phyloP scores from a whole-genome alignment of 2,888 invertebrate species.

The Phengaris alcon region DNA sequence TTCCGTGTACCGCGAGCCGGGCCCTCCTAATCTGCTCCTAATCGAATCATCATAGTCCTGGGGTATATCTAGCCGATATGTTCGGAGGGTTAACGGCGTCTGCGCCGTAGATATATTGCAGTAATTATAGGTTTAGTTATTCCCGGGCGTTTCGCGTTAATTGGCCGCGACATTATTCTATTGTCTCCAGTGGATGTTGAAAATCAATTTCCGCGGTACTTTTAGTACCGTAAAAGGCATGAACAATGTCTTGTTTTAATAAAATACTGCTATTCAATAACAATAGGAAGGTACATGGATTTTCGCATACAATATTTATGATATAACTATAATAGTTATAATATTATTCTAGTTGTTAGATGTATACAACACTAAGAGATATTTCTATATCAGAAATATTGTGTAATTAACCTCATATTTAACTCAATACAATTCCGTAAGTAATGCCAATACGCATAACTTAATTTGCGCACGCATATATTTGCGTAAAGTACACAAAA shows the following conservation, averaged over 20 bases:
- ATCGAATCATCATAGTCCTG: slow-evolving; percentile 69
- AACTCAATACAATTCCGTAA: no score
- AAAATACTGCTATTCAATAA: not conserved
- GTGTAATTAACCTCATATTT: no score
- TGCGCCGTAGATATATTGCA: slow-evolving; percentile 56
- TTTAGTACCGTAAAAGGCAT: not conserved
- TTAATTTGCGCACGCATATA: no score
- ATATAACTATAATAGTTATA: no score
- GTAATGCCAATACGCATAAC: no score
- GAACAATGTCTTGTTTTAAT: slow-evolving; percentile 15
- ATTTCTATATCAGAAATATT: no score
- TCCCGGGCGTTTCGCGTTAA: slow-evolving; percentile 45
- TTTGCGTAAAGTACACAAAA: no score
- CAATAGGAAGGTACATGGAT: not conserved
- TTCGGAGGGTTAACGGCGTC: slow-evolving; percentile 54
- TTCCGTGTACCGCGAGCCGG: slow-evolving; percentile 72
- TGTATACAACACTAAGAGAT: no score
- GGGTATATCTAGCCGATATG: slow-evolving; percentile 45
- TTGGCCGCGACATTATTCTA: slow-evolving; percentile 39
- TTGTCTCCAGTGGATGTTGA: slow-evolving; percentile 30
- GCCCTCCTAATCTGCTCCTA: slow-evolving; percentile 64
- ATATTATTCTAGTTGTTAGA: no score
- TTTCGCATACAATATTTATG: no score
- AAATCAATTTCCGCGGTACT: slow-evolving; percentile 13
- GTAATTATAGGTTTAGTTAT: slow-evolving; percentile 52